Base-by-base conservation (phyloP, 2,888 invertebrate species). In the Linnaemya vulpina region DNA sequence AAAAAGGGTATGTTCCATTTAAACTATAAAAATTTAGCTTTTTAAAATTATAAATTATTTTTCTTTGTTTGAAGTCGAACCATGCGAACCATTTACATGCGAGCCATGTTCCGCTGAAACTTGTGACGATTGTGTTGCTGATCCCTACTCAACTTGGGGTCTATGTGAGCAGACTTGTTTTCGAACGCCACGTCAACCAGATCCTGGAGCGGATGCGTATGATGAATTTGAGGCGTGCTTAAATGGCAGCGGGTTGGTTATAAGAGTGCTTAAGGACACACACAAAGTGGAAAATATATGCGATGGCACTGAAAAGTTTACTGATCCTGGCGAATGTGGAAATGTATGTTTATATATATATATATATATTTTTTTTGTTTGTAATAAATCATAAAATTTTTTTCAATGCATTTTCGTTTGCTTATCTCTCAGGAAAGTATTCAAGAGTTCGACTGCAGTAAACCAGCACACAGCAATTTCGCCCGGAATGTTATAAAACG, bases 141-240 rank as follows among this genome's bases (percentile, higher is more conserved):
- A 8, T 88, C 88, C 83, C 74, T 89, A 85, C 65, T 87, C 88
- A 83, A 78, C 89, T 0, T 46, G n/a, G n/a, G 89, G 88, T 43
- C 73, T 74, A 7, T 78, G 77, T 22, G 46, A 87, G 40, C 87
- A 87, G 22, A 88, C 89, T 0, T 91, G 90, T 83, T 89, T 89
- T 71, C 87, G 90, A 30, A 87, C 88, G 30, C 87, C 89, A 5
- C 84, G 84, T 5, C 86, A 84, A 30, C 90, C 88, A 0, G 89
- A 90, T 35, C 89, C 89, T n/a, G 90, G 91, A 9, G 90, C 90
- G 0, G 91, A 92, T 17, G 90, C 90, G 5, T 92, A 91, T 62
- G 92, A 92, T 53, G 92, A 92, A 83, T 92, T 92, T 79, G 92
- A 92, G 86, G 92, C 92, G 0, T 89, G 89, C 65, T 87, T 92